Conservation (phyloP, 1,140 invertebrate species). For the Holotrichia oblita region DNA sequence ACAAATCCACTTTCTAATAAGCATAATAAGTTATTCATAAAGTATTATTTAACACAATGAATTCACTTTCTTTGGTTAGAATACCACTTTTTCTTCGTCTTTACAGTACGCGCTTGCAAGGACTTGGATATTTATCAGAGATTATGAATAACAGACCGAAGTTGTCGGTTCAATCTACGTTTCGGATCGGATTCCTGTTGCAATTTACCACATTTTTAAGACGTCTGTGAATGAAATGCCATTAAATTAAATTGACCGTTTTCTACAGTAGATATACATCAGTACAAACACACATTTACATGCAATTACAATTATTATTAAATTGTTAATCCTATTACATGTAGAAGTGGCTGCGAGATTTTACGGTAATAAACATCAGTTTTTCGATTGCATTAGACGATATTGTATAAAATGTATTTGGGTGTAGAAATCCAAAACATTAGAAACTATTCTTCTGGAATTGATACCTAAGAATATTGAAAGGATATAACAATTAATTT, state of each 20-base stretch:
- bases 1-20: slow-evolving; percentile 36
- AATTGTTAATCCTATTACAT: neutral
- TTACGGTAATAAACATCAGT: neutral
- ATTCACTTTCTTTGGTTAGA: slow-evolving; percentile 40
- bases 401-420: slow-evolving; percentile 7
- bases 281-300: slow-evolving; percentile 35
- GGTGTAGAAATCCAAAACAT: neutral
- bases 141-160: slow-evolving; percentile 22
- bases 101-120: neutral
- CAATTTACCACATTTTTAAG: slow-evolving; percentile 33
- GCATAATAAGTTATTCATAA: slow-evolving; percentile 39
- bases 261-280: slow-evolving; percentile 24
- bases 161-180: slow-evolving; percentile 9
- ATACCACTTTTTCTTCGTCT: slow-evolving; percentile 9
- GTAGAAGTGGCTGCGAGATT: neutral
- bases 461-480: too few species aligned
- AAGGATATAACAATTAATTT: too few species aligned
- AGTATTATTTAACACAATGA: slow-evolving; percentile 40
- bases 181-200: slow-evolving; percentile 32
- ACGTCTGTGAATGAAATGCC: slow-evolving; percentile 30
- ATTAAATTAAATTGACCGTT: slow-evolving; percentile 35
- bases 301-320: slow-evolving; percentile 38
- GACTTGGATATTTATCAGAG: neutral
- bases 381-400: neutral
- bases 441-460: neutral